A percentile compares a stretch with the other conserved stretches of the same genome.
Conservation (phyloP, 92 coral and sea anemone genomes). For the Siderastrea siderea region DNA sequence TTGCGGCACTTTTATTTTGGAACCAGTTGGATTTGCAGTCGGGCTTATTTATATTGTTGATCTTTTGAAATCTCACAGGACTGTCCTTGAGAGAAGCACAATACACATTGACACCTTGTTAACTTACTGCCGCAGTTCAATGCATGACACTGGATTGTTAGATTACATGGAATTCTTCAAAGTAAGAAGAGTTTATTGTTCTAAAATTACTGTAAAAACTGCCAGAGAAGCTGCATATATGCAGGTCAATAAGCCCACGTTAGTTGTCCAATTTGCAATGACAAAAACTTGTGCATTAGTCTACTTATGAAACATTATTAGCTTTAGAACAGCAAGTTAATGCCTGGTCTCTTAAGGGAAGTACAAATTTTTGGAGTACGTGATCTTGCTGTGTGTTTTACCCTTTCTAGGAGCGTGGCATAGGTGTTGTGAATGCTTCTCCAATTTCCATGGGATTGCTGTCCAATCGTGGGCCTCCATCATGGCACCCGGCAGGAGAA, state of each 20-base stretch:
- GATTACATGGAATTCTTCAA: constrained; percentile 85
- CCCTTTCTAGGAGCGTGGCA: constrained; percentile 78
- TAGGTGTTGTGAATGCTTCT: constrained; percentile 97
- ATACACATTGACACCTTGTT: constrained; percentile 87
- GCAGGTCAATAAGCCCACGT: no score
- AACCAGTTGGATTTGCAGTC: neutral
- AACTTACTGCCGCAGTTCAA: constrained; percentile 90
- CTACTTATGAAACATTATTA: no score
- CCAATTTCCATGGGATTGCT: constrained; percentile 98
- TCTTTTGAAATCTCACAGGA: constrained; percentile 40
- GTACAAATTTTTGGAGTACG: neutral
- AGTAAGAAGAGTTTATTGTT: constrained; percentile 47
- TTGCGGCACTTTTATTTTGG: no score
- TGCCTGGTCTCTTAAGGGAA: no score
- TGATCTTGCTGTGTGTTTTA: neutral
- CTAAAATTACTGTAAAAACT: no score
- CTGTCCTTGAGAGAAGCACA: constrained; percentile 79
- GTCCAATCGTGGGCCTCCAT: constrained; percentile 94
- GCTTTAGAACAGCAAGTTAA: neutral
- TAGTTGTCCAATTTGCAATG: no score
- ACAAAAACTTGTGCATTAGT: no score
- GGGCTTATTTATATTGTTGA: neutral
- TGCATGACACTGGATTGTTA: constrained; percentile 86
- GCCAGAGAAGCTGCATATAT: no score
- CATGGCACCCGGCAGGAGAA: constrained; percentile 96